Evolutionary conservation across 2,888 invertebrate species (phyloP).

Genomic region (Epiblema foenella): DNA sequence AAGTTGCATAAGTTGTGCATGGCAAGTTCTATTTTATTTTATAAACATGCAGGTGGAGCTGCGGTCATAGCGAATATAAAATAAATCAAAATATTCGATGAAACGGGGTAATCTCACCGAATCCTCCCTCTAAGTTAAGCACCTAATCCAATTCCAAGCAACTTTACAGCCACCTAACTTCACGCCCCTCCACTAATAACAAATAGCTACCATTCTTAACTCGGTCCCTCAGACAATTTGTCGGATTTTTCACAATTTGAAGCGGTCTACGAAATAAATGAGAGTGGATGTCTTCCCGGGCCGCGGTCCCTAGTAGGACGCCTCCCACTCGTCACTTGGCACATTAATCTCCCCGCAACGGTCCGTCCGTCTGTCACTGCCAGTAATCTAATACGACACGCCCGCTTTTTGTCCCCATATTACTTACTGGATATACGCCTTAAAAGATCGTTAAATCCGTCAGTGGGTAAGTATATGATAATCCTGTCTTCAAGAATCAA

Average conservation of each 20-base stretch:
- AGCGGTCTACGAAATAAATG: slow-evolving; percentile 72
- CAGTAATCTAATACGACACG: slow-evolving; percentile 84
- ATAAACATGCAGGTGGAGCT: too few species aligned
- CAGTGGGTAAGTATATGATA: slow-evolving; percentile 58
- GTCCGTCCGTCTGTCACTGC: slow-evolving; percentile 80
- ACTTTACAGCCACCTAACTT: slow-evolving; percentile 37
- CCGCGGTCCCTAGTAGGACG: slow-evolving; percentile 56
- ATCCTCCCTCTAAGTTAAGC: slow-evolving; percentile 33
- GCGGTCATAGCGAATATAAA: too few species aligned
- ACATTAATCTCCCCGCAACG: slow-evolving; percentile 80
- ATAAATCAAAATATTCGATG: slow-evolving; percentile 12
- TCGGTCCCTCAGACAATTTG: slow-evolving; percentile 59
- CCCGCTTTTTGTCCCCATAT: slow-evolving; percentile 81
- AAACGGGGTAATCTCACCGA: slow-evolving; percentile 18
- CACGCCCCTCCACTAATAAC: slow-evolving; percentile 42
- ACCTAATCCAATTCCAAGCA: slow-evolving; percentile 38
- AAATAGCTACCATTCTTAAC: slow-evolving; percentile 43
- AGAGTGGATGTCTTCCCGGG: slow-evolving; percentile 63
- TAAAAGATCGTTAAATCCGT: slow-evolving; percentile 73
- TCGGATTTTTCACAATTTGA: slow-evolving; percentile 72
- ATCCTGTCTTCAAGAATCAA: slow-evolving; percentile 68
- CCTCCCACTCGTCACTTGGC: slow-evolving; percentile 82
- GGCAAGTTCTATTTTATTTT: too few species aligned
- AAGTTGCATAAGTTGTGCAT: too few species aligned
- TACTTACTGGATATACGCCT: slow-evolving; percentile 75